Base-by-base conservation (phyloP, 2,888 invertebrate species). In the Catotricha subobsoleta region DNA sequence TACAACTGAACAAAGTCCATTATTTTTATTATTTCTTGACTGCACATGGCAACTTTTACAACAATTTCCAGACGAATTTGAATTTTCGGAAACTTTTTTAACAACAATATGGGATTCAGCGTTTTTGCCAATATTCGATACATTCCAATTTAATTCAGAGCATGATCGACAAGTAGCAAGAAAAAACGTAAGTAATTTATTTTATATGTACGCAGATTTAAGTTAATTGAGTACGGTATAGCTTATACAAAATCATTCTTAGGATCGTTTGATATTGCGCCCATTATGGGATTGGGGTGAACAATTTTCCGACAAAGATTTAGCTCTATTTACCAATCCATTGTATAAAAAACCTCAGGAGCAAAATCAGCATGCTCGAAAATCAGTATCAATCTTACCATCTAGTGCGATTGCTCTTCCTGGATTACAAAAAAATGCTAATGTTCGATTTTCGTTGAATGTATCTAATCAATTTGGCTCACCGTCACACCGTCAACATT, bases 261-360 rank as follows among this genome's bases (percentile, higher is more conserved):
- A 51, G 50, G 51, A 59, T 20, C 49, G 51, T 25, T 64, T 83
- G 41, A 67, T 76, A 10, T 62, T 79, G 35, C 68, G 86, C 5
- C 80, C 83, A 4, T 77, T 83, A 2, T 92, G 91, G 91, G 83
- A 88, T 55, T 91, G 90, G 90, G 72, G 75, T 43, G 79, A 83
- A 53, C 90, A 90, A 60, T 88, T 88, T 55, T 68, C 72, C 1
- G 80, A 83, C 37, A 76, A 76, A 43, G 88, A 91, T 55, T 76
- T 80, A 43, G 67, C 76, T 3, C 65, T 88, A 46, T 91, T 92
- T 58, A 75, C 76, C 54, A 92, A 91, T 60, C 90, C 91, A 0
- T 65, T 91, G 30, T 91, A 72, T 54, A 66, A 68, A 40, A 53
- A 53, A 12, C 54, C 54, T 18, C 52, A 52, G 21, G 51, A 56